Base-by-base conservation (phyloP, 2,888 invertebrate genomes). In the Thecophora atra region DNA sequence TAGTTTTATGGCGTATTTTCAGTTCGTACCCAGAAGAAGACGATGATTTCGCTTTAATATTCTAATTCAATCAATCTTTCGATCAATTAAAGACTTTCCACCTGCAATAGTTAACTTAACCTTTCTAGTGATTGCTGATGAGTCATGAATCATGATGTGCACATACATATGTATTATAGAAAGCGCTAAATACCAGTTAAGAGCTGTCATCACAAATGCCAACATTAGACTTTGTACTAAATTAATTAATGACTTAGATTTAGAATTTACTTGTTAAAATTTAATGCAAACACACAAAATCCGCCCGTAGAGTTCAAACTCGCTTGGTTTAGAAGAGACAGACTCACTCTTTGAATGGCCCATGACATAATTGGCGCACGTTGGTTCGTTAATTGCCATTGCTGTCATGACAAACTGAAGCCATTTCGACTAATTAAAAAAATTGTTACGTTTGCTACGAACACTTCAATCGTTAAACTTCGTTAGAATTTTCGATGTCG, bases 1-100 rank as follows among this genome's bases (percentile, higher is more conserved):
- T 83, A 77, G 78, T 82, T 76, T 79, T 85, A 78, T 83, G 81
- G 80, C 83, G 84, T 79, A 80, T 84, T 78, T 81, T 84, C 76
- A 81, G 80, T 78, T 81, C 81, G 74, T 80, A 83, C 78, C 83
- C 82, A 73, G 80, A 79, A 71, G 80, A 79, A 37, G 82, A 81
- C 76, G 84, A 84, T 77, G 80, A 81, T 78, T 78, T 80, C 78
- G 79, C 79, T 75, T 78, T 82, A 71, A 76, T 76, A 62, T 79
- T 79, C 72, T 79, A 74, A 71, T 70, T n/a, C 54, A n/a, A 17
- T 47, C 47, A 47, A 6, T n/a, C 47, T 15, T 47, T 47, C 47
- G 15, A 15, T n/a, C n/a, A n/a, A n/a, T n/a, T n/a, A n/a, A n/a
- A 15, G 11, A 5, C 47, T 2, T 1, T 47, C 47, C 11, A n/a